These are phyloP conservation scores for Chrysogorgia sp. DNA, from an alignment of 92 coral and sea anemone genomes.

Conservation along the genomic window DNA sequence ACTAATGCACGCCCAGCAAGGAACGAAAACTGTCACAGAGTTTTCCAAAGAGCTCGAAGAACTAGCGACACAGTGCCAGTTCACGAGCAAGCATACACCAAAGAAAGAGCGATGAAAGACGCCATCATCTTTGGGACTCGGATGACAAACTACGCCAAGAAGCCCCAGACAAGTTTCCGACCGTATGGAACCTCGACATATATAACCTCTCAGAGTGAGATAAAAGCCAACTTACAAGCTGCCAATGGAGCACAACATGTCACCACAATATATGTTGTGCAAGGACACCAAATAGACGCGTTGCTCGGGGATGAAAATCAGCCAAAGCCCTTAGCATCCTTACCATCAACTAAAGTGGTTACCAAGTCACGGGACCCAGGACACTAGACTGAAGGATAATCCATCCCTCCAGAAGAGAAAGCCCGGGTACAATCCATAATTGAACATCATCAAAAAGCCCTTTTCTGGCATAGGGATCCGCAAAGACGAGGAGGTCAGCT, in stretches of 20 bases:
- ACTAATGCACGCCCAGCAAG: slow-evolving; percentile 36
- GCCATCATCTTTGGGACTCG: slow-evolving; percentile 26
- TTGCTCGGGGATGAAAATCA: slow-evolving; percentile 27
- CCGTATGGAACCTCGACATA: neutral
- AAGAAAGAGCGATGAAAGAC: slow-evolving; percentile 35
- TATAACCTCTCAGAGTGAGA: slow-evolving; percentile 21
- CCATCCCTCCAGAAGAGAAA: slow-evolving; percentile 22
- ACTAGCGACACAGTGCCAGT: slow-evolving; percentile 34
- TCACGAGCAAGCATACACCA: slow-evolving; percentile 18
- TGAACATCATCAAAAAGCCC: slow-evolving; percentile 8
- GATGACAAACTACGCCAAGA: slow-evolving; percentile 23
- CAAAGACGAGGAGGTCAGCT: slow-evolving; percentile 19
- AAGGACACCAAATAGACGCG: slow-evolving; percentile 33
- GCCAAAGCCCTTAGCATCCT: slow-evolving; percentile 42
- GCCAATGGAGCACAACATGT: slow-evolving; percentile 41
- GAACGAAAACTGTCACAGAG: slow-evolving; percentile 27
- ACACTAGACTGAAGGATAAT: slow-evolving; percentile 24
- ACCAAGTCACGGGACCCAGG: neutral
- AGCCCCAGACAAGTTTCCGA: slow-evolving; percentile 27
- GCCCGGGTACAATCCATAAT: slow-evolving; percentile 11
- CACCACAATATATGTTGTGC: slow-evolving; percentile 39
- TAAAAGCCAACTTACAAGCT: slow-evolving; percentile 38
- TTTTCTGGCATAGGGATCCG: slow-evolving; percentile 21
- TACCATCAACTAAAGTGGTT: slow-evolving; percentile 33
- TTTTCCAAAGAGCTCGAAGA: slow-evolving; percentile 20